phyloP scores from a whole-genome alignment of 1,140 invertebrate species.

The Pachyrhynchus sulphureomaculatus region DNA sequence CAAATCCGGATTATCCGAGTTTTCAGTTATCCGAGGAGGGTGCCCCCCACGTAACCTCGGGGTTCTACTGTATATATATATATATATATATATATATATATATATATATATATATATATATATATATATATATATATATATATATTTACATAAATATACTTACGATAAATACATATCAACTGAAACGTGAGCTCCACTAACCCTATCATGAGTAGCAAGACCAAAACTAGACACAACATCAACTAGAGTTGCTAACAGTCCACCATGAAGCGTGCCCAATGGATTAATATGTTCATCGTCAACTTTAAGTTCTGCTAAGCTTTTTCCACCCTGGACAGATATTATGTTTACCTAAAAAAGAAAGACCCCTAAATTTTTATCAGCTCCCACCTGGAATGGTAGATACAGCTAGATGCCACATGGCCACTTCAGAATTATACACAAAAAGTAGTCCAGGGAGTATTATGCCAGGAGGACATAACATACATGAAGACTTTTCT shows the following conservation, averaged over 20 bases:
- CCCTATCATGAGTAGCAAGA: slow-evolving; percentile 64
- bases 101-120: not conserved
- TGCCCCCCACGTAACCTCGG: too few relatives aligned
- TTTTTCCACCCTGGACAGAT: slow-evolving; percentile 66
- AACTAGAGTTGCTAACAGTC: slow-evolving; percentile 77
- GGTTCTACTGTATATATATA: too few relatives aligned
- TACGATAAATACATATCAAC: slow-evolving; percentile 74
- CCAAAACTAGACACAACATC: slow-evolving; percentile 83
- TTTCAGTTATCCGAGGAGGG: too few relatives aligned
- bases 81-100: too few relatives aligned
- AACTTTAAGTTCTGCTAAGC: slow-evolving; percentile 76
- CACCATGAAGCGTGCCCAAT: slow-evolving; percentile 78
- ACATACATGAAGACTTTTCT: too few relatives aligned
- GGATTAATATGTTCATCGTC: slow-evolving; percentile 74
- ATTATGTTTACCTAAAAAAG: slow-evolving; percentile 65
- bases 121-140: not conserved
- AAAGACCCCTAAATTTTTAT: too few relatives aligned
- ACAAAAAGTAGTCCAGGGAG: too few relatives aligned
- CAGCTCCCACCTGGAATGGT: too few relatives aligned
- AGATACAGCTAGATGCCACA: too few relatives aligned
- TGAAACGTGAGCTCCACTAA: slow-evolving; percentile 64
- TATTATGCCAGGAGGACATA: too few relatives aligned
- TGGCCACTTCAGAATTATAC: too few relatives aligned
- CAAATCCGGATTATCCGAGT: too few relatives aligned
- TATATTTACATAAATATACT: not conserved